These are phyloP conservation scores for Trichogramma pretiosum DNA, from an alignment of 1,140 invertebrate species.

Conservation along the genomic window DNA sequence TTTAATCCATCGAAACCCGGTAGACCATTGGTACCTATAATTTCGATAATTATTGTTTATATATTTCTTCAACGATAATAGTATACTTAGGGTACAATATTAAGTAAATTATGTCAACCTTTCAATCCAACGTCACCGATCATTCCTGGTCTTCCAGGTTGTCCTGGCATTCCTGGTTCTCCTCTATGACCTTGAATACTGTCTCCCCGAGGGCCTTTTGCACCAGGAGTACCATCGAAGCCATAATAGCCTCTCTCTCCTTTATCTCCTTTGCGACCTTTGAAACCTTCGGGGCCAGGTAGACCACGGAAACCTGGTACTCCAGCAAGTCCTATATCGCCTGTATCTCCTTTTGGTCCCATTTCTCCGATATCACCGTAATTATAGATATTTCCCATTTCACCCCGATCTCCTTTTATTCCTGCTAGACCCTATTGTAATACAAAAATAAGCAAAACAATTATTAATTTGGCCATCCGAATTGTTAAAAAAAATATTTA, in stretches of 20 bases:
- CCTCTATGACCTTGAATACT: slow-evolving; percentile 41
- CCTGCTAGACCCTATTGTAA: slow-evolving; percentile 36
- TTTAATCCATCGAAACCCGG: slow-evolving; percentile 10
- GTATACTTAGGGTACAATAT: too few species aligned
- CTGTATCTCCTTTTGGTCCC: slow-evolving; percentile 31
- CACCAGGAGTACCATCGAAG: slow-evolving; percentile 32
- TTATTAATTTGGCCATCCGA: too few species aligned
- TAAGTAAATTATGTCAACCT: slow-evolving; percentile 27
- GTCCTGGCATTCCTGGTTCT: slow-evolving; percentile 41
- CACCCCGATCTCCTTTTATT: slow-evolving; percentile 45
- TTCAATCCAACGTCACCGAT: slow-evolving; percentile 44
- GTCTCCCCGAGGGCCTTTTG: slow-evolving; percentile 38
- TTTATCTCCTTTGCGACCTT: slow-evolving; percentile 47
- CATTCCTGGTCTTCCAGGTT: slow-evolving; percentile 40
- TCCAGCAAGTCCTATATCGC: slow-evolving; percentile 35
- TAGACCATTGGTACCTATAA: slow-evolving; percentile 21
- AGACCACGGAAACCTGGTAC: slow-evolving; percentile 38
- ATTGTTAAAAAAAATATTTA: too few species aligned
- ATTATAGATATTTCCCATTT: slow-evolving; percentile 33
- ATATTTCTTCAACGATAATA: too few species aligned
- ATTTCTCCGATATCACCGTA: slow-evolving; percentile 39
- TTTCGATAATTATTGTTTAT: too few species aligned
- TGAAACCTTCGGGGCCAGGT: slow-evolving; percentile 41
- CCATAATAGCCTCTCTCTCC: slow-evolving; percentile 42
- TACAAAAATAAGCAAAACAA: not conserved